These are phyloP conservation scores for Falco concolor DNA, from an alignment of 2,797 vertebrate species.

Conservation along the genomic window DNA sequence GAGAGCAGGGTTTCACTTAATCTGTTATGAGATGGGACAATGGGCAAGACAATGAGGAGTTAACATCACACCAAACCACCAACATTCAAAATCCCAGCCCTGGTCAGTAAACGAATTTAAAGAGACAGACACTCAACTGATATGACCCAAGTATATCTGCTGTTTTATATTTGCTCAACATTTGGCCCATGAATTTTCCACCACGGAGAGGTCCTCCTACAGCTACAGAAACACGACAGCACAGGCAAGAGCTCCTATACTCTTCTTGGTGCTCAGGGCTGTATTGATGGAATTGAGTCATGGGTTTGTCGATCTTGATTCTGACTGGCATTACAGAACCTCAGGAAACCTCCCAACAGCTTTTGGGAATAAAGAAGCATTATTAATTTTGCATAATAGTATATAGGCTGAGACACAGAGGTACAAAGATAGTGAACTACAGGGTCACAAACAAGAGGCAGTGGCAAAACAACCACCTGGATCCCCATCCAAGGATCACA, in stretches of 20 bases:
- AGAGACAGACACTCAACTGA: not conserved
- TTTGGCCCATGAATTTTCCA: not conserved
- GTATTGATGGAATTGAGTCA: not conserved
- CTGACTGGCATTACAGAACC: not conserved
- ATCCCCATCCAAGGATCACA: not conserved
- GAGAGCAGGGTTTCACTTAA: not conserved
- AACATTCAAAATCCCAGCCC: not conserved
- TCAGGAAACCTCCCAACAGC: not conserved
- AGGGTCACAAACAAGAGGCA: not conserved
- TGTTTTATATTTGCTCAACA: not conserved
- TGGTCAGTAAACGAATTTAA: not conserved
- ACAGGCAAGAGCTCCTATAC: not conserved
- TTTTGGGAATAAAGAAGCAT: not conserved
- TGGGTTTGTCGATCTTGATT: not conserved
- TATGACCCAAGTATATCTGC: not conserved
- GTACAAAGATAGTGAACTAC: not conserved
- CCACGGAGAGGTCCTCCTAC: not conserved
- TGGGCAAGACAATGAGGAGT: not conserved
- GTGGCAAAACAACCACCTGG: not conserved
- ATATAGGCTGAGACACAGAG: not conserved
- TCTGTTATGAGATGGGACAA: not conserved
- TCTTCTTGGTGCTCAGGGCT: not conserved
- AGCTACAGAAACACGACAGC: not conserved
- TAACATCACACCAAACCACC: not conserved
- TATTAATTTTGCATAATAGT: not conserved